Evolutionary conservation across 2,797 vertebrate genomes (phyloP).

Genomic region (Crypturellus tataupa): DNA sequence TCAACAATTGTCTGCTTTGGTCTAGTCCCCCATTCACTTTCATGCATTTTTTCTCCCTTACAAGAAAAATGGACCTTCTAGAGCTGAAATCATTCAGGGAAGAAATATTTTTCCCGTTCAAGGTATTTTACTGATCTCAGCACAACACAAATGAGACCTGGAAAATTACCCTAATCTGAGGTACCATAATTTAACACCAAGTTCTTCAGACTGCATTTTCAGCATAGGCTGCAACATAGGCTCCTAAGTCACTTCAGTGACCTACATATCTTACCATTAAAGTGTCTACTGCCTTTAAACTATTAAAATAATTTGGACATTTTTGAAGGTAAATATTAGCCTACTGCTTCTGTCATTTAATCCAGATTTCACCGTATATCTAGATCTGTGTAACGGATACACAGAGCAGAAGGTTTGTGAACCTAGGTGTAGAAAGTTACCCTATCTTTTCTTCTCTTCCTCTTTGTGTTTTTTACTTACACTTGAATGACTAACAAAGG

Average conservation of each 20-base stretch:
- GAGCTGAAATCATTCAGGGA: not conserved
- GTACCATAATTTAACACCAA: not conserved
- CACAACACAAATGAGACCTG: not conserved
- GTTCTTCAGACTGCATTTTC: not conserved
- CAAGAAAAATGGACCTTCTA: not conserved
- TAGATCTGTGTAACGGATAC: not conserved
- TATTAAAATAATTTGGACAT: not conserved
- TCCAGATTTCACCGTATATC: not conserved
- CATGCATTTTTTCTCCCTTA: not conserved
- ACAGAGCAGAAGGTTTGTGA: not conserved
- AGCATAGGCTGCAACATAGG: not conserved
- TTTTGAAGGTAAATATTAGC: not conserved
- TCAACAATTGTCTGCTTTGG: not conserved
- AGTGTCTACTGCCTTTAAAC: not conserved
- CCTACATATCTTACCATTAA: not conserved
- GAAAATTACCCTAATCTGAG: not conserved
- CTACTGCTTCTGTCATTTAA: not conserved
- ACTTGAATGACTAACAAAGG: not conserved
- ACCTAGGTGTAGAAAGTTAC: not conserved
- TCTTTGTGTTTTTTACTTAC: not conserved
- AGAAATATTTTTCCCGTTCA: rapidly evolving
- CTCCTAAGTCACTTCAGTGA: not conserved
- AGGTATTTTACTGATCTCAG: not conserved
- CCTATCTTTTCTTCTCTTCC: not conserved
- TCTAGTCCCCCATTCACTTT: not conserved